Percentiles rank a stretch among this genome's conserved stretches.
These are phyloP conservation scores for Pluvianellus socialis DNA, from an alignment of 2,113 vertebrate genomes.

Conservation along the genomic window DNA sequence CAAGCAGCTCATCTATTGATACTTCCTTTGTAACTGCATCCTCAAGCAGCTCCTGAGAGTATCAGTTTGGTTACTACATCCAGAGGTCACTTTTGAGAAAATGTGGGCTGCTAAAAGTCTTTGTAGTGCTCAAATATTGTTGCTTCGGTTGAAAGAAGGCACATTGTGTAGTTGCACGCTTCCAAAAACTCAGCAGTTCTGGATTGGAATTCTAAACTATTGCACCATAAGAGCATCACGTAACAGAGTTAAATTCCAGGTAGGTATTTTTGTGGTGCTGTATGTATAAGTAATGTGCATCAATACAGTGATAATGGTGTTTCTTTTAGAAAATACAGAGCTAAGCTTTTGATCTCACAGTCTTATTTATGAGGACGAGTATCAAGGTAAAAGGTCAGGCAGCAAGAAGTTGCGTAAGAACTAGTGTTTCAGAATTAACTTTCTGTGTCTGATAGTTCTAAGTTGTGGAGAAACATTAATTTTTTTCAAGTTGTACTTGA, in stretches of 20 bases:
- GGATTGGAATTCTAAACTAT: not conserved
- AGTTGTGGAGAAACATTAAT: not conserved
- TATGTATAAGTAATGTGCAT: not conserved
- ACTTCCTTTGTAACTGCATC: not conserved
- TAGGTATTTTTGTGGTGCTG: not conserved
- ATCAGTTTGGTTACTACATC: not conserved
- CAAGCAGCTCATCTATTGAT: not conserved
- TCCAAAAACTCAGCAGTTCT: not conserved
- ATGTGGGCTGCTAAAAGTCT: conserved; percentile 44
- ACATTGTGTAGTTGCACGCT: not conserved
- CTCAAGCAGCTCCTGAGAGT: not conserved
- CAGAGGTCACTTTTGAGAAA: not conserved
- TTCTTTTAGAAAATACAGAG: not conserved
- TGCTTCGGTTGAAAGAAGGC: not conserved
- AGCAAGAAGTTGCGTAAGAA: not conserved
- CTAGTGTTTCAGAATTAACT: not conserved
- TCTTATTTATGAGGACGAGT: not conserved
- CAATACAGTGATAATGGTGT: not conserved
- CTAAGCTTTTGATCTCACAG: not conserved
- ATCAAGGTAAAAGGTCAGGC: not conserved
- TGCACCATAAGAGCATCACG: not conserved
- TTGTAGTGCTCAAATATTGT: not conserved
- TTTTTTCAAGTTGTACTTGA: not conserved
- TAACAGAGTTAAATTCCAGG: not conserved
- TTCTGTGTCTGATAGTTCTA: not conserved